Conservation (phyloP, 2,888 invertebrate genomes). For the Gastracanthus pulcherrimus region DNA sequence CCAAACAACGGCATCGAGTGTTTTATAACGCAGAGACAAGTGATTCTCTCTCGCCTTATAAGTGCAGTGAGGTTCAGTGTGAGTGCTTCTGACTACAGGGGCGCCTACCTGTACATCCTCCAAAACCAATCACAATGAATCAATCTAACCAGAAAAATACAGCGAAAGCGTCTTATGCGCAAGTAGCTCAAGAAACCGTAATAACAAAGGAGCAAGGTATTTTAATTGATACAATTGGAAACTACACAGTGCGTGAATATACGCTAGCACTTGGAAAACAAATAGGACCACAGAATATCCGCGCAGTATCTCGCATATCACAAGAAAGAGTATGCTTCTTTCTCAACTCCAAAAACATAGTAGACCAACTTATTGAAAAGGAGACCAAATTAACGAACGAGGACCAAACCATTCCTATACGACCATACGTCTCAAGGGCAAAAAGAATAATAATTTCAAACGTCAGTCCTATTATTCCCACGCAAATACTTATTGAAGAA, state of each 20-base stretch:
- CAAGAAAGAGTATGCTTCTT: slow-evolving; percentile 10
- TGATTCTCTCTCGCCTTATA: background rate
- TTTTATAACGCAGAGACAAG: background rate
- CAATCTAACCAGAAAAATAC: background rate
- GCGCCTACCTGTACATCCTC: background rate
- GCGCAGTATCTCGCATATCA: slow-evolving; percentile 16
- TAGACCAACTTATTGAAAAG: background rate
- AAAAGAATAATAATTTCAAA: background rate
- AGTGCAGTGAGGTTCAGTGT: background rate
- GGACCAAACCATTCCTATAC: background rate
- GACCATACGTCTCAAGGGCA: background rate
- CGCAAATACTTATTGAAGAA: background rate
- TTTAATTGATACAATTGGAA: background rate
- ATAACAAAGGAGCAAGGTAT: slow-evolving; percentile 2
- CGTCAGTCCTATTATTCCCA: background rate
- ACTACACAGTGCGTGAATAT: background rate
- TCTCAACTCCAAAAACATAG: background rate
- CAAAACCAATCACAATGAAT: slow-evolving; percentile 5
- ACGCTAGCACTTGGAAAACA: background rate
- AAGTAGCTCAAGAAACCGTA: background rate
- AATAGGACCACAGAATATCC: slow-evolving; percentile 9
- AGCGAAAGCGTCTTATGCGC: too few species aligned
- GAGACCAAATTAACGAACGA: background rate
- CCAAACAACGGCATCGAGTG: background rate
- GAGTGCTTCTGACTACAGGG: slow-evolving; percentile 7